Conservation (phyloP, 2,797 vertebrate species). For the Nothura maculosa region DNA sequence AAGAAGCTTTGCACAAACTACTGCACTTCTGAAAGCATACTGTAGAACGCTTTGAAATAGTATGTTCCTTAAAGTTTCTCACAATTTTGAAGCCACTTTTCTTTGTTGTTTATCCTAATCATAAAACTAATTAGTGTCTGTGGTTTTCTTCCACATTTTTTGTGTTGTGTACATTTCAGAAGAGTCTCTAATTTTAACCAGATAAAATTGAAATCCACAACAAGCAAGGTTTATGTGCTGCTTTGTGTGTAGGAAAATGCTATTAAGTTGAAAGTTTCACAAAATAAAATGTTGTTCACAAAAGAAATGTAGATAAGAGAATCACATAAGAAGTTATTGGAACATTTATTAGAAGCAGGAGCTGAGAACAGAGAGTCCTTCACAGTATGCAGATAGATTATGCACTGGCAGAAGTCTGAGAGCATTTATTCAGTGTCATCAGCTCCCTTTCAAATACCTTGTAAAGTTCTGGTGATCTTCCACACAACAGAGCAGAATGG, state of each 20-base stretch:
- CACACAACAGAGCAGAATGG: not conserved
- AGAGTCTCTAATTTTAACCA: slow-evolving; percentile 39
- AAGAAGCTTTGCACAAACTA: not conserved
- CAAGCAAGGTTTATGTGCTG: not conserved
- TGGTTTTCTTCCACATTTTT: not conserved
- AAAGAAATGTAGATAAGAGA: not conserved
- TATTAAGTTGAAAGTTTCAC: not conserved
- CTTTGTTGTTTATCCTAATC: not conserved
- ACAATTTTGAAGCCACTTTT: not conserved
- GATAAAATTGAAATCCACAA: slow-evolving; percentile 26
- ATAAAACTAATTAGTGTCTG: not conserved
- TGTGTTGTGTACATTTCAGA: not conserved
- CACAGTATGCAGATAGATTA: not conserved
- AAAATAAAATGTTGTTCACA: not conserved
- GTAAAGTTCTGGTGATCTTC: not conserved
- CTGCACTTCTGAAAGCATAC: not conserved
- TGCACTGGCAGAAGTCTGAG: not conserved
- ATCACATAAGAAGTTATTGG: not conserved
- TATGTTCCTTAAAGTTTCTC: not conserved
- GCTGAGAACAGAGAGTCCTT: not conserved
- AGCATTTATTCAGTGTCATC: not conserved
- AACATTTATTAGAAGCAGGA: not conserved
- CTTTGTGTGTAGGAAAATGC: not conserved
- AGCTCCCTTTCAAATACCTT: not conserved
- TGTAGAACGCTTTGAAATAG: not conserved